phyloP scores from a whole-genome alignment of 2,113 vertebrate genomes.

The Elgaria multicarinata region DNA sequence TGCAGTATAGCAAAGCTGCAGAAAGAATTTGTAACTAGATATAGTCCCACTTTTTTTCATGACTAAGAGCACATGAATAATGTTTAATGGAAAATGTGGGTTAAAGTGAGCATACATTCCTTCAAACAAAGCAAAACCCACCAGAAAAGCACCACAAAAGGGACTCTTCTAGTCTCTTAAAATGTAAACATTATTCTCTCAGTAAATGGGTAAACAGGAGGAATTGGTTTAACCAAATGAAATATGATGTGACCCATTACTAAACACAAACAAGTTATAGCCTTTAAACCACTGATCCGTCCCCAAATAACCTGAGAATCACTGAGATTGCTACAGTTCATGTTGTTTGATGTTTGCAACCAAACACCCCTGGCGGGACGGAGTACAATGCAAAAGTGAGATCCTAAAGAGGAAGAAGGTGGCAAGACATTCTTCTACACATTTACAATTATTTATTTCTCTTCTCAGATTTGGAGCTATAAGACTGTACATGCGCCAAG shows the following conservation, averaged over 20 bases:
- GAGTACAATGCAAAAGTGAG: background rate
- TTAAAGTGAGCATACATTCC: background rate
- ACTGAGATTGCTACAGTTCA: too few relatives aligned
- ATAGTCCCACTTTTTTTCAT: background rate
- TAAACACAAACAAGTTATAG: background rate
- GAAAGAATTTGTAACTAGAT: conserved; percentile 12
- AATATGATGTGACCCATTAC: background rate
- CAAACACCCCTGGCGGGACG: background rate
- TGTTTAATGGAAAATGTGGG: conserved; percentile 2
- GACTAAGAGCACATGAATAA: conserved; percentile 5
- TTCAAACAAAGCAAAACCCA: background rate
- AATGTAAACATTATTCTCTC: background rate
- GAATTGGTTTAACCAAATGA: background rate
- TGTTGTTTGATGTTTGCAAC: too few relatives aligned
- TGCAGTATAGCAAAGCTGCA: background rate
- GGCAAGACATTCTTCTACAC: background rate
- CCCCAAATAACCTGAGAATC: background rate
- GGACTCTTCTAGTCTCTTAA: background rate
- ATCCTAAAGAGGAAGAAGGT: background rate
- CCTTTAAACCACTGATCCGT: background rate
- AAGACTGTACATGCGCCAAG: background rate
- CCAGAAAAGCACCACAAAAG: background rate
- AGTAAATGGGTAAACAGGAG: background rate
- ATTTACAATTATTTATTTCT: background rate
- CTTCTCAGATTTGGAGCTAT: background rate